Conservation (phyloP, 2,888 invertebrate genomes). For the Diplazon laetatorius region DNA sequence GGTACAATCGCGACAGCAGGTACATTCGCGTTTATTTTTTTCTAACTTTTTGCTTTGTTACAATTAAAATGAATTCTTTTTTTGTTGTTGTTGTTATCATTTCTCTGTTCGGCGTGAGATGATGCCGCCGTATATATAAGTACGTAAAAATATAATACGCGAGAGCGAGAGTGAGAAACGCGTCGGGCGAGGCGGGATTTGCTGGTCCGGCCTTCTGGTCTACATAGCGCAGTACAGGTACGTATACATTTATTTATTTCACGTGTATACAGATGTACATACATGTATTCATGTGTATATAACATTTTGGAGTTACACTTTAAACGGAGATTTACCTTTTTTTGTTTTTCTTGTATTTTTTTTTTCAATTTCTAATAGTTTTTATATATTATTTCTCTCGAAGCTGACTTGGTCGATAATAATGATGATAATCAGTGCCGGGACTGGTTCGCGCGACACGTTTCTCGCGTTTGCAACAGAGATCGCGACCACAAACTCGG, state of each 20-base stretch:
- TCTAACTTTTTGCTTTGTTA: no score
- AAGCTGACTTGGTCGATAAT: conserved; percentile 35
- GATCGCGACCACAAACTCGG: conserved; percentile 29
- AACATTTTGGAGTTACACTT: no score
- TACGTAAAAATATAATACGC: no score
- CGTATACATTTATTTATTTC: conserved; percentile 51
- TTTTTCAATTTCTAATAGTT: conserved; percentile 15
- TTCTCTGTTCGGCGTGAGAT: no score
- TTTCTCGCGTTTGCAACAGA: conserved; percentile 10
- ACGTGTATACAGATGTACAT: no score
- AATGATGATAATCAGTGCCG: conserved; percentile 21
- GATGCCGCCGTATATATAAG: no score
- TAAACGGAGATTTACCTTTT: no score
- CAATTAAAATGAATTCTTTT: no score
- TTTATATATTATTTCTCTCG: conserved; percentile 26
- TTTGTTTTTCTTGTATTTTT: conserved; percentile 27
- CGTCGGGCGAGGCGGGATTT: no score
- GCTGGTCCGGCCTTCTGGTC: conserved; percentile 45
- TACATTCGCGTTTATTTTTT: conserved; percentile 64
- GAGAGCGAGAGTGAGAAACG: no score
- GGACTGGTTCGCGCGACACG: conserved; percentile 33
- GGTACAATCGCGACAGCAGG: conserved; percentile 66
- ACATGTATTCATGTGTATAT: no score
- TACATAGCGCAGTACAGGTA: conserved; percentile 54
- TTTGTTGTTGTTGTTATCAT: no score